Conservation (phyloP, 2,797 vertebrate genomes). For the Tragelaphus eurycerus region DNA sequence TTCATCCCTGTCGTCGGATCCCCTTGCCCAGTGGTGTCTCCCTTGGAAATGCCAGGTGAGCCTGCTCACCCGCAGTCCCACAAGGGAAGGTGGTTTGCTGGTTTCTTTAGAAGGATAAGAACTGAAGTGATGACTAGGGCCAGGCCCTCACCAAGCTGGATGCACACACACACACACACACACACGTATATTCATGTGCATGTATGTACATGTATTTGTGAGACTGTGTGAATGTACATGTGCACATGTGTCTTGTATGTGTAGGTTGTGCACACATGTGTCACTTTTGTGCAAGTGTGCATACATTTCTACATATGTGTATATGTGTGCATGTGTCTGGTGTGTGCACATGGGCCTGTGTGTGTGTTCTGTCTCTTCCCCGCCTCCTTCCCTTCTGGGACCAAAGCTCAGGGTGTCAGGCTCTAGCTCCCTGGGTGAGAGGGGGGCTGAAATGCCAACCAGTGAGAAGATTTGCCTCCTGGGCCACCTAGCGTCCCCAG, state of each 20-base stretch:
- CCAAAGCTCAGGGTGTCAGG: neutral
- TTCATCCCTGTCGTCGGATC: fast-evolving
- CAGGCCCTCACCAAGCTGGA: neutral
- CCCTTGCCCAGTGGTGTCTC: neutral
- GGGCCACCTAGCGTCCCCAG: neutral
- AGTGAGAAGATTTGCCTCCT: fast-evolving
- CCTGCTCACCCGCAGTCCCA: neutral
- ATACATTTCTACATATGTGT: neutral
- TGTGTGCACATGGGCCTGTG: too few species aligned
- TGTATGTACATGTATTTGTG: fast-evolving
- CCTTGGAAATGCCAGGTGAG: neutral
- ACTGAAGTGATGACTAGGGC: fast-evolving
- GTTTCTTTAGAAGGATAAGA: neutral
- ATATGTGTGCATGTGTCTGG: neutral
- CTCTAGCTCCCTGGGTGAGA: too few species aligned
- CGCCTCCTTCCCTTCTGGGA: neutral
- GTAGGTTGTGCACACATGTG: neutral
- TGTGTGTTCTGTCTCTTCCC: too few species aligned
- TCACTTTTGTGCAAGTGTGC: fast-evolving
- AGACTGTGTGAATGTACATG: neutral
- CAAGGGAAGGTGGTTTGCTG: neutral
- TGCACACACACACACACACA: neutral
- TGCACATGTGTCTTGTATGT: neutral
- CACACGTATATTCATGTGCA: fast-evolving
- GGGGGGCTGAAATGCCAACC: fast-evolving